Evolutionary conservation across 2,113 vertebrate genomes (phyloP).

Genomic region (Aix galericulata): DNA sequence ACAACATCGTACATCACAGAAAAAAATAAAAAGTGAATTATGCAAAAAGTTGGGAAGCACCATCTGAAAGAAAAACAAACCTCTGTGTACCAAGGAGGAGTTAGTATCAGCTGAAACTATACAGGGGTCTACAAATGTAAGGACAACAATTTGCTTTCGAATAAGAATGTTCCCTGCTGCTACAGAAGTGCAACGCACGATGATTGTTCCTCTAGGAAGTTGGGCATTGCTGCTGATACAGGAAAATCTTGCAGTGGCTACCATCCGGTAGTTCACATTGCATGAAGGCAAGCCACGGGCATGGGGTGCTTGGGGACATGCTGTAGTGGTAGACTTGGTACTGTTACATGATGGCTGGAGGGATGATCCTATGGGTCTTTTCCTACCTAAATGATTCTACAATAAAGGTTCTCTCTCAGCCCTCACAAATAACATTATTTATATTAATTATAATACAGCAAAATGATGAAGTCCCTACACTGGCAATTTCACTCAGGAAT

Average conservation of each 20-base stretch:
- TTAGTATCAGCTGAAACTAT: not conserved
- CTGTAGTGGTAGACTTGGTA: not conserved
- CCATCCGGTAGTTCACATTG: not conserved
- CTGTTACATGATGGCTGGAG: not conserved
- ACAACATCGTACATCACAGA: not conserved
- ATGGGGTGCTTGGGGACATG: not conserved
- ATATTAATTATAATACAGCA: not conserved
- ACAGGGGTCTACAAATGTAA: not conserved
- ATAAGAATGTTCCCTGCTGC: not conserved
- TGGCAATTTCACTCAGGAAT: not conserved
- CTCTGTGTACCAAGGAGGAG: not conserved
- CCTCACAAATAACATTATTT: not conserved
- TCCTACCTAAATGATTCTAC: not conserved
- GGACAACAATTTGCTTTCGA: not conserved
- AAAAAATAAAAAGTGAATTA: not conserved
- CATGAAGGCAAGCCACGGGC: not conserved
- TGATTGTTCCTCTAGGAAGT: not conserved
- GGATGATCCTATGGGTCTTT: not conserved
- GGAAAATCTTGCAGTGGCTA: not conserved
- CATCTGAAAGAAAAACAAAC: not conserved
- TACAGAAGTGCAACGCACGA: not conserved
- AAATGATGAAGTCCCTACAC: not conserved
- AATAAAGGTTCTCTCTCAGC: not conserved
- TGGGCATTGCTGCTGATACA: not conserved
- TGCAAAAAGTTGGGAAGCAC: not conserved